Percentiles rank a stretch among this genome's conserved stretches.
Conservation (phyloP, 2,113 vertebrate genomes). For the Stegostoma tigrinum region DNA sequence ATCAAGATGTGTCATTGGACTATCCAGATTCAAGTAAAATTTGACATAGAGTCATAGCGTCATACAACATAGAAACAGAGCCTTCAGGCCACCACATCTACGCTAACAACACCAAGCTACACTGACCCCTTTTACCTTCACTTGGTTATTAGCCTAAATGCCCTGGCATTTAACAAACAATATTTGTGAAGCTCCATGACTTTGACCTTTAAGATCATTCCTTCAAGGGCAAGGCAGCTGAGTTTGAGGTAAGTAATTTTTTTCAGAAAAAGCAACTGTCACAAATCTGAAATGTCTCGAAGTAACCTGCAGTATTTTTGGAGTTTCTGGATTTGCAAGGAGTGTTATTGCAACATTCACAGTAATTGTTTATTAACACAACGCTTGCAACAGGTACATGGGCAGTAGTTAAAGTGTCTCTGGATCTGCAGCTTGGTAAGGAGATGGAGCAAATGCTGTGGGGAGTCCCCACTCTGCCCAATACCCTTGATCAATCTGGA, state of each 20-base stretch:
- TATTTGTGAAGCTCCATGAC: background rate
- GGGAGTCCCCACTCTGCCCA: background rate
- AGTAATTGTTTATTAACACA: background rate
- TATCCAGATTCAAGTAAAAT: background rate
- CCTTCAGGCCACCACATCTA: too few species aligned
- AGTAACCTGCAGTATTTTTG: background rate
- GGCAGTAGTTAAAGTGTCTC: background rate
- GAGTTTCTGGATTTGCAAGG: background rate
- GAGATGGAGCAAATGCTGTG: background rate
- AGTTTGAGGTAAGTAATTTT: background rate
- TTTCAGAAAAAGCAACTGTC: background rate
- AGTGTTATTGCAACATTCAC: background rate
- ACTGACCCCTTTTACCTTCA: too few species aligned
- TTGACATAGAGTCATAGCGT: background rate
- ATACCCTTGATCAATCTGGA: too few species aligned
- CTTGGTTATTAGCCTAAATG: too few species aligned
- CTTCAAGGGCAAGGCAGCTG: background rate
- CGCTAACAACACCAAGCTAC: too few species aligned
- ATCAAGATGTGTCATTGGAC: background rate
- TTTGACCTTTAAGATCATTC: background rate
- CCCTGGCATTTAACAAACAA: background rate
- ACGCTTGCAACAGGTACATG: background rate
- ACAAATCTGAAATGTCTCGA: background rate
- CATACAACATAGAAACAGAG: too few species aligned
- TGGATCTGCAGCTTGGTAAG: background rate